Conservation (phyloP, 64 coral and sea anemone species). For the Catalaphyllia jardinei region DNA sequence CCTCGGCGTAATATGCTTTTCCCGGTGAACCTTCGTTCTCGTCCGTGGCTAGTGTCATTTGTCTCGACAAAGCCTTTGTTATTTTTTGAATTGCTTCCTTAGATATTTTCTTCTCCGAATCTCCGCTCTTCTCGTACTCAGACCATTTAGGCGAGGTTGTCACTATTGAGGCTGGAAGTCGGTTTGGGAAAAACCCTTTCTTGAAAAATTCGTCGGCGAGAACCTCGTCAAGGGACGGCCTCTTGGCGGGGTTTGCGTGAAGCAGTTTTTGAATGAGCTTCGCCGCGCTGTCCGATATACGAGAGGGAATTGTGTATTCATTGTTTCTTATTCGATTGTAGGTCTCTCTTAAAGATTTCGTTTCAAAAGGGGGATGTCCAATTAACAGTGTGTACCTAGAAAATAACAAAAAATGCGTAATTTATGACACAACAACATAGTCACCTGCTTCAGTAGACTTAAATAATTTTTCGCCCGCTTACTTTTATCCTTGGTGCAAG, state of each 20-base stretch:
- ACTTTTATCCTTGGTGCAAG: no score
- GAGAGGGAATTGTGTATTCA: slow-evolving; percentile 83
- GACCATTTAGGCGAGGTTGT: slow-evolving; percentile 76
- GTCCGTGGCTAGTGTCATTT: slow-evolving; percentile 77
- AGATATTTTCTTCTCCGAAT: slow-evolving; percentile 43
- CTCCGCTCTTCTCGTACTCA: slow-evolving; percentile 71
- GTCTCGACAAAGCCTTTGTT: slow-evolving; percentile 61
- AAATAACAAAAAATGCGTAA: not conserved
- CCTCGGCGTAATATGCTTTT: not conserved
- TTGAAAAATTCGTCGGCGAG: slow-evolving; percentile 90
- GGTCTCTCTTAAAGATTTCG: slow-evolving; percentile 85
- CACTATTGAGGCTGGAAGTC: slow-evolving; percentile 67
- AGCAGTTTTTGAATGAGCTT: slow-evolving; percentile 82
- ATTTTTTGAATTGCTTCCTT: slow-evolving; percentile 66
- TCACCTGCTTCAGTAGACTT: no score
- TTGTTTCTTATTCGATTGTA: slow-evolving; percentile 89
- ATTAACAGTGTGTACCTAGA: slow-evolving; percentile 90
- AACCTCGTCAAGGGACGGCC: slow-evolving; percentile 66
- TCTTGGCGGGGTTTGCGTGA: slow-evolving; percentile 73
- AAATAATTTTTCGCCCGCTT: no score
- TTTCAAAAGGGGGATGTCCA: slow-evolving; percentile 95
- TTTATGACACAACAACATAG: no score
- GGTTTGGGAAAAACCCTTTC: slow-evolving; percentile 81
- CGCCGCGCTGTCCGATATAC: slow-evolving; percentile 83
- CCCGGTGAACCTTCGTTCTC: slow-evolving; percentile 58